Conservation (phyloP, 2,113 vertebrate genomes). For the Phalacrocorax carbo region DNA sequence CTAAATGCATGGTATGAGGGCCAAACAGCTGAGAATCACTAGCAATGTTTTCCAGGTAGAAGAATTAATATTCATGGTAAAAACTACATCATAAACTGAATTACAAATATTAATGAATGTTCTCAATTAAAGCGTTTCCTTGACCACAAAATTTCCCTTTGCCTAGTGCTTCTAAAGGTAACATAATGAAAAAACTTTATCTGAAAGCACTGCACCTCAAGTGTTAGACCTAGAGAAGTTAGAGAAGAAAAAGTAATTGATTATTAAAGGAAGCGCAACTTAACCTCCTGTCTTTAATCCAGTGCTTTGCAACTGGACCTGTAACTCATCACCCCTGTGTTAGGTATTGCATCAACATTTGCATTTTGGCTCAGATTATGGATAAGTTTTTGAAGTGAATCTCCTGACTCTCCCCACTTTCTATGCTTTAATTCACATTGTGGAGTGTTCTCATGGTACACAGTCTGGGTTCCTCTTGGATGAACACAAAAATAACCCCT, state of each 20-base stretch:
- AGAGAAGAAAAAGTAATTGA: not conserved
- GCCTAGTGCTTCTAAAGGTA: not conserved
- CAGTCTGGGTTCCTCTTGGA: not conserved
- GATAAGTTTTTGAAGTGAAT: not conserved
- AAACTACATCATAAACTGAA: not conserved
- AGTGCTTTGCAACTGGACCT: not conserved
- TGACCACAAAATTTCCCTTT: not conserved
- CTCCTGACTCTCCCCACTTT: not conserved
- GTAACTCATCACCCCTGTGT: not conserved
- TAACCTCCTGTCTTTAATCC: not conserved
- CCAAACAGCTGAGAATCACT: not conserved
- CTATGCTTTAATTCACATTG: not conserved
- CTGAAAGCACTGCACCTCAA: not conserved
- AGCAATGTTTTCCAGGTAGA: not conserved
- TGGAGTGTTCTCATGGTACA: not conserved
- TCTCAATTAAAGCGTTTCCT: not conserved
- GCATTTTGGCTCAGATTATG: not conserved
- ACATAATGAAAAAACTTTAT: not conserved
- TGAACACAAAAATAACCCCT: not conserved
- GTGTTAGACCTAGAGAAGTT: not conserved
- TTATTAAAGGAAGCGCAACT: not conserved
- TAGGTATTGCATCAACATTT: not conserved
- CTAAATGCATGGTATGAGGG: not conserved
- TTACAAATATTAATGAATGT: not conserved
- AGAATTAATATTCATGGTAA: not conserved